These are phyloP conservation scores for Collichthys lucidus DNA, from an alignment of 2,113 vertebrate genomes.

Conservation along the genomic window DNA sequence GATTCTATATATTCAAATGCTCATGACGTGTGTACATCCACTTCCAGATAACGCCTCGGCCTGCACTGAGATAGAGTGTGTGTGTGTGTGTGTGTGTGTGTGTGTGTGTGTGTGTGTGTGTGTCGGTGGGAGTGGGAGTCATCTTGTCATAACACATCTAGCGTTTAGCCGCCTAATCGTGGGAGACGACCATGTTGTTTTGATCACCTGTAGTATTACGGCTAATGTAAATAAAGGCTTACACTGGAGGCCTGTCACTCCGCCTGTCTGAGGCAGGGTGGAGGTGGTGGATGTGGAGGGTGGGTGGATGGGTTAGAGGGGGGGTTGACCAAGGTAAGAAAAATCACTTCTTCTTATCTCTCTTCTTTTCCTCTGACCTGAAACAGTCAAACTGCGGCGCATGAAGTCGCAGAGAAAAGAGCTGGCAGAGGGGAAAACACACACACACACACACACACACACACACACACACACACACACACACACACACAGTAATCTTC, in stretches of 20 bases:
- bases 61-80: constrained; percentile 45
- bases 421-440: constrained; percentile 32
- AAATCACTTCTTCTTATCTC: constrained; percentile 77
- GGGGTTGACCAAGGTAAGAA: constrained; percentile 57
- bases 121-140: constrained; percentile 61
- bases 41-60: constrained; percentile 58
- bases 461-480: constrained; percentile 4
- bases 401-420: constrained; percentile 65
- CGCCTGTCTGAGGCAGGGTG: constrained; percentile 45
- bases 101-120: constrained; percentile 33
- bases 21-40: constrained; percentile 7
- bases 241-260: constrained; percentile 74
- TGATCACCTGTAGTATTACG: constrained; percentile 81
- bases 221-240: constrained; percentile 81
- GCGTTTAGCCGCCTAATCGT: constrained; percentile 71
- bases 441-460: background rate
- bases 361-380: constrained; percentile 77
- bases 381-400: constrained; percentile 76
- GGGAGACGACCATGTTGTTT: constrained; percentile 78
- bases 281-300: background rate
- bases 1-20: constrained; percentile 47
- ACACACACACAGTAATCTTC: constrained; percentile 1
- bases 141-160: constrained; percentile 81
- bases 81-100: constrained; percentile 40
- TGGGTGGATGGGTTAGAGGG: background rate